phyloP scores from a whole-genome alignment of 64 coral and sea anemone species.

The Pocillopora verrucosa region DNA sequence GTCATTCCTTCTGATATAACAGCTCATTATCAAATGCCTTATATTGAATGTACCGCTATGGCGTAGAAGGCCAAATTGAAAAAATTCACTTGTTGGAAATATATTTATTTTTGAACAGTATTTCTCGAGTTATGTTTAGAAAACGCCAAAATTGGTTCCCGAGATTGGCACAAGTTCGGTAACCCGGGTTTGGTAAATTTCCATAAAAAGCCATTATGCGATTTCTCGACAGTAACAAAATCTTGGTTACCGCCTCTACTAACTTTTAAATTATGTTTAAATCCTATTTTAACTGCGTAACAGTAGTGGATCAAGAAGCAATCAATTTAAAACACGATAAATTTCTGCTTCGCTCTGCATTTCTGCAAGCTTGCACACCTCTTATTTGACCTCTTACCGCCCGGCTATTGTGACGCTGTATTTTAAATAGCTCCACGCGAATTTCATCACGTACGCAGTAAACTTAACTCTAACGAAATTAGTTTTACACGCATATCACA shows the following conservation, averaged over 20 bases:
- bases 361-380: background rate
- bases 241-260: background rate
- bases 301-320: background rate
- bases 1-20: no score
- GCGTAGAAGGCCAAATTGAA: no score
- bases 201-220: background rate
- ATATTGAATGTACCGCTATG: no score
- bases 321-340: background rate
- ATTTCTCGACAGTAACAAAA: background rate
- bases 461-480: background rate
- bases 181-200: constrained; percentile 10
- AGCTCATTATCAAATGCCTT: no score
- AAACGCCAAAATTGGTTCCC: no score
- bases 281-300: background rate
- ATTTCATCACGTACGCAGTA: background rate
- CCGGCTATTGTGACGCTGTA: constrained; percentile 11
- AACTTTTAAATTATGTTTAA: background rate
- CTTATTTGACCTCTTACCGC: background rate
- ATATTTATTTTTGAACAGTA: no score
- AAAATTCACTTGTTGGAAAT: no score
- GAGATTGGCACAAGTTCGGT: no score
- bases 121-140: no score
- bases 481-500: background rate
- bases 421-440: background rate
- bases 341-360: background rate